Evolutionary conservation across 2,797 vertebrate species (phyloP).

Genomic region (Betta splendens): DNA sequence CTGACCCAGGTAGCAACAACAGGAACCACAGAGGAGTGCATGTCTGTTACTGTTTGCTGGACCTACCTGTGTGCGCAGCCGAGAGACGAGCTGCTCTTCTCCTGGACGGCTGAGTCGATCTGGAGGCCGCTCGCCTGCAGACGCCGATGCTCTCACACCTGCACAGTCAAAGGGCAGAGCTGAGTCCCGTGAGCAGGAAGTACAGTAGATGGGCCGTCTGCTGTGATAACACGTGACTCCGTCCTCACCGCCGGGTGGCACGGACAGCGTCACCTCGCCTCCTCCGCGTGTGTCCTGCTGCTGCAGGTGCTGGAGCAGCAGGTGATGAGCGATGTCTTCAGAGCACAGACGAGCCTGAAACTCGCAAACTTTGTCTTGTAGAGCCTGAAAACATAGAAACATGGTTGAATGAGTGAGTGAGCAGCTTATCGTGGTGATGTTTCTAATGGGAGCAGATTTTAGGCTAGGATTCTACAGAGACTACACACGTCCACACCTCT

Average conservation of each 20-base stretch:
- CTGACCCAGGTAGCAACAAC: too few relatives aligned
- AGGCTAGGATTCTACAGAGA: too few relatives aligned
- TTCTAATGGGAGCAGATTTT: too few relatives aligned
- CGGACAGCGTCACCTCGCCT: conserved; percentile 7
- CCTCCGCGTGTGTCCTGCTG: conserved; percentile 34
- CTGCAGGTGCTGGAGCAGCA: conserved; percentile 66
- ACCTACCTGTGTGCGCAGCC: conserved; percentile 87
- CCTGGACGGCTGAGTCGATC: conserved; percentile 73
- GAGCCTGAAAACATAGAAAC: conserved; percentile 46
- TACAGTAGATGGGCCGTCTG: too few relatives aligned
- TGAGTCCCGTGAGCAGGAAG: too few relatives aligned
- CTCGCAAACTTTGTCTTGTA: conserved; percentile 65
- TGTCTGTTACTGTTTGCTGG: too few relatives aligned
- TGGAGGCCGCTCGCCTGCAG: conserved; percentile 68
- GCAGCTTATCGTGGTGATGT: too few relatives aligned
- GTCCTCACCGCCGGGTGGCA: conserved; percentile 56
- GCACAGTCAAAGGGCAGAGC: too few relatives aligned
- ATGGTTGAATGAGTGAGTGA: background rate
- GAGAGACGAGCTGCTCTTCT: conserved; percentile 79
- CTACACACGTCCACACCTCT: background rate
- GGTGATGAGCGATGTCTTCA: conserved; percentile 72
- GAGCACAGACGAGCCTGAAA: conserved; percentile 77
- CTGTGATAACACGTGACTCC: too few relatives aligned
- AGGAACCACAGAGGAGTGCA: too few relatives aligned
- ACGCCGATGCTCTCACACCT: conserved; percentile 73